Evolutionary conservation across 2,113 vertebrate species (phyloP), one percentile per base, ranked within the genome.

Genomic region (Origma solitaria): DNA sequence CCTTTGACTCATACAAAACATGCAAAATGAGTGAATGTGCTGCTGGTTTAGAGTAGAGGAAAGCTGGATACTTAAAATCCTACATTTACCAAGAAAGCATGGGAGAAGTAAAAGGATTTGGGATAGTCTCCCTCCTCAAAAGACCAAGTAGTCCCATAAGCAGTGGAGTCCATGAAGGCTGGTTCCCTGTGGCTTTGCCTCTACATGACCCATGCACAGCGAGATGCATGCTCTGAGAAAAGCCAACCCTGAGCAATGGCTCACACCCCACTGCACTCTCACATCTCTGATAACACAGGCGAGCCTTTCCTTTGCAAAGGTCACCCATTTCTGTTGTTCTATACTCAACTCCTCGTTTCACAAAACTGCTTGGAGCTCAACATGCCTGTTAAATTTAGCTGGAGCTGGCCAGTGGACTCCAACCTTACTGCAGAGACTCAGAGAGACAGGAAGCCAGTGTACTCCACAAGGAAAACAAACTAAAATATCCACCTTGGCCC

Each of bases 391-490:
- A 66, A 58, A 89, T 79, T 66, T 64, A 38, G 15, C 53, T 71
- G 75, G 54, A 94, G 27, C 45, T 66, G 75, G 57, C 31, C 62
- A 80, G 37, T 16, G 10, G 85, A 82, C 78, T 86, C 94, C 58
- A 82, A 13, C 1, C 2, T 58, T 68, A 76, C 22, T 90, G 42
- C n/a, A 58, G 49, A 57, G 45, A 65, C 56, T 73, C 9, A 0
- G 44, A 30, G 24, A 62, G 24, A 44, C 22, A 82, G 9, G 10
- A 37, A 68, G 22, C 38, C 1, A 44, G 47, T 6, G 2, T 3
- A 7, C 16, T 78, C 56, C 69, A 84, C 54, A 92, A 80, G 62
- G 47, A 88, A 96, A 90, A 57, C 37, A 69, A 94, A 92, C 54
- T 28, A 70, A 90, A 92, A 80, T 57, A 83, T 13, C n/a, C 0